Evolutionary conservation across 2,888 invertebrate genomes (phyloP), one percentile per base, ranked within the genome.

Genomic region (Hoplodrina ambigua): DNA sequence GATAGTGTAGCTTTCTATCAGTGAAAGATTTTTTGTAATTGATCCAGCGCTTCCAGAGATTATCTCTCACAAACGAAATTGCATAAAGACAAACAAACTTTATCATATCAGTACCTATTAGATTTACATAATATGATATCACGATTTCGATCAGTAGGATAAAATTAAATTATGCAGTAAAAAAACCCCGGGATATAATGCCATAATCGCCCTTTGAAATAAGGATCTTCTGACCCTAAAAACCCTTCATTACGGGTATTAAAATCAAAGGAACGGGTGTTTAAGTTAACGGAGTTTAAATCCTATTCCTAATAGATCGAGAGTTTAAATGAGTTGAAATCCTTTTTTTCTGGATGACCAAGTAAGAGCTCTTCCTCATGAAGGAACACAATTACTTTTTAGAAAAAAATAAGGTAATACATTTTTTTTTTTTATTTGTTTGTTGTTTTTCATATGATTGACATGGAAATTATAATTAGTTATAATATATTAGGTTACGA

Each of bases 171-270:
- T 59, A 59, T 59, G 17, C 10, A 37, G 25, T 19, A 25, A 58
- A 54, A 25, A 52, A 15, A 54, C 49, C 65, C 19, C 17, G 17
- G 46, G 17, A 33, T 19, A 25, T 56, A 10, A 44, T 56, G n/a
- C 52, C 15, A 19, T 58, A 59, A 55, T 59, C 44, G 25, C 33
- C 50, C 15, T 75, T 59, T 75, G 44, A 65, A 33, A 50, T 59
- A 55, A 55, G 58, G 67, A 59, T 66, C 54, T 55, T 8, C 15
- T 44, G 68, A 75, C 54, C 58, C 58, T 50, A 10, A 50, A 57
- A 74, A 50, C 50, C 54, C 41, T 58, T 44, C 19, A 66, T 67
- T 50, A 72, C 41, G 49, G 75, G 54, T 50, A 25, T 75, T 55
- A 72, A 71, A 68, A 74, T 44, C 49, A 44, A 54, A 72, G 46